These are phyloP conservation scores for Myotis vivesi DNA, from an alignment of 2,797 vertebrate species.

Conservation along the genomic window DNA sequence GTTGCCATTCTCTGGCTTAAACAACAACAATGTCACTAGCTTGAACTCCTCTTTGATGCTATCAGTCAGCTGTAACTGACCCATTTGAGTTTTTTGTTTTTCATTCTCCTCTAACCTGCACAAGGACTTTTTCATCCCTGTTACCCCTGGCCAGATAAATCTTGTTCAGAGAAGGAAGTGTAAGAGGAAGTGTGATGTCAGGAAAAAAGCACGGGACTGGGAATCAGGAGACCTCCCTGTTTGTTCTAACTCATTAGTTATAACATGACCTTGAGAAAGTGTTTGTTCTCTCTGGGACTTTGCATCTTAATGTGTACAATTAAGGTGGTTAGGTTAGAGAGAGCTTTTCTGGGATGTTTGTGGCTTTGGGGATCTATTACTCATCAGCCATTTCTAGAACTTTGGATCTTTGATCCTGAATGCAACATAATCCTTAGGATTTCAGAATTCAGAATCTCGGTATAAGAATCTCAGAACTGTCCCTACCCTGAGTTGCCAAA, in stretches of 20 bases:
- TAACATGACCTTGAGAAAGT: conserved; percentile 53
- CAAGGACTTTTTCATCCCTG: not conserved
- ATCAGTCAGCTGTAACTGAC: not conserved
- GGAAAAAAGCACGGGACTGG: conserved; percentile 1
- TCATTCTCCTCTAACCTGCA: conserved; percentile 32
- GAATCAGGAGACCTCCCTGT: conserved; percentile 53
- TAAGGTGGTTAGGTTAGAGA: conserved; percentile 37
- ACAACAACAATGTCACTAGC: not conserved
- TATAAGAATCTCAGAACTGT: conserved; percentile 6
- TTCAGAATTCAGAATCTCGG: not conserved
- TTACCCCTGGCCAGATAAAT: conserved; percentile 38
- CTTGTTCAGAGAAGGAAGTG: conserved; percentile 50
- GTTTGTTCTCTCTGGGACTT: conserved; percentile 35
- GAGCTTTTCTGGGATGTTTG: not conserved
- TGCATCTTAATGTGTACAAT: conserved; percentile 12
- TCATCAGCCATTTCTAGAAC: not conserved
- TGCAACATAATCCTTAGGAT: not conserved
- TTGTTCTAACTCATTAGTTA: conserved; percentile 58
- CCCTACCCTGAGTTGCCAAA: not conserved
- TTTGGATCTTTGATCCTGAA: not conserved
- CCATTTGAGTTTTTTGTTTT: not conserved
- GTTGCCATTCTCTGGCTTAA: conserved; percentile 13
- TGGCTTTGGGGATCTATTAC: not conserved
- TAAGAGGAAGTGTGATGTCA: conserved; percentile 57
- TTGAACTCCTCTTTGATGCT: not conserved